phyloP scores from a whole-genome alignment of 2,797 vertebrate genomes.

The Ctenochaetus hawaiiensis region DNA sequence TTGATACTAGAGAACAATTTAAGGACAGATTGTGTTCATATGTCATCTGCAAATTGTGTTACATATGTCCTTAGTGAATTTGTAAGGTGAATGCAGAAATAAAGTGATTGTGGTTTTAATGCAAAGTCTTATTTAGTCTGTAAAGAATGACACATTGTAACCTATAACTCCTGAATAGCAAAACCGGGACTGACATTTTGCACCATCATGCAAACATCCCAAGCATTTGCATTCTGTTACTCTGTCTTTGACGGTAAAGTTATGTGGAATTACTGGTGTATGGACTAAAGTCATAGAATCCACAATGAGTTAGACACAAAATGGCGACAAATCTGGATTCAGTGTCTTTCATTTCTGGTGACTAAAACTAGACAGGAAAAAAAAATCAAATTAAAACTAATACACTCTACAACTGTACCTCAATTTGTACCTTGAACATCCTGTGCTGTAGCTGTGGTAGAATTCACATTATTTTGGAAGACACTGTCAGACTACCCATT shows the following conservation, averaged over 20 bases:
- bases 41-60: neutral
- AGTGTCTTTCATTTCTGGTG: too few relatives aligned
- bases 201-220: neutral
- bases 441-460: too few relatives aligned
- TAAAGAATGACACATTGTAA: neutral
- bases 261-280: neutral
- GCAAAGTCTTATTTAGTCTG: neutral
- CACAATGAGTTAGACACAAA: neutral
- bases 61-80: too few relatives aligned
- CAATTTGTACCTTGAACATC: too few relatives aligned
- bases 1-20: too few relatives aligned
- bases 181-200: neutral
- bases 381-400: too few relatives aligned
- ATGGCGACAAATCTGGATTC: too few relatives aligned
- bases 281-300: neutral
- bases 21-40: neutral
- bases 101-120: neutral
- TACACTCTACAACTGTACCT: too few relatives aligned
- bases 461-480: too few relatives aligned
- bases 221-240: neutral
- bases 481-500: too few relatives aligned
- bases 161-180: neutral
- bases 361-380: too few relatives aligned
- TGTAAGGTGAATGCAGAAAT: too few relatives aligned
- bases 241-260: neutral